Evolutionary conservation across 2,888 invertebrate genomes (phyloP), one percentile per base, ranked within the genome.

Genomic region (Nysson spinosus): DNA sequence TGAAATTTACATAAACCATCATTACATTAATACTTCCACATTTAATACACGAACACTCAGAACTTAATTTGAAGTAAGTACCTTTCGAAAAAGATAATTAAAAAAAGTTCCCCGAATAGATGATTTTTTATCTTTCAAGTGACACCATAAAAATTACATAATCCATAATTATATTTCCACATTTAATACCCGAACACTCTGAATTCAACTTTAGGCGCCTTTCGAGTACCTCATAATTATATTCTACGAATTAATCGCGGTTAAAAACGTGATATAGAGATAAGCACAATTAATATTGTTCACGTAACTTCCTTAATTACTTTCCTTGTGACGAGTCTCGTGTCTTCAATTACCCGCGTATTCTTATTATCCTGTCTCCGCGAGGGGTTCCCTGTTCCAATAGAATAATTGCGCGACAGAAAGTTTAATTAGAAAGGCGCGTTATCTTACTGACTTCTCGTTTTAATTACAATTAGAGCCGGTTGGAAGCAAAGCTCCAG

Each of bases 401-500:
- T 46, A 14, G 22, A 20, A 22, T 32, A 30, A 63, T 52, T 51
- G 28, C 17, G 51, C 30, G 51, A 42, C 32, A 35, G 35, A 14
- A 9, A 26, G 19, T 11, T 37, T 17, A 3, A 14, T 14, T n/a
- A 52, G 44, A 44, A 44, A 44, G 9, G 43, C n/a, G n/a, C 54
- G 46, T 57, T 22, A 39, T 11, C n/a, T 32, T 12, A 44, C 32
- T 69, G 62, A 69, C 57, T 58, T 24, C 56, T 57, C 52, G 46
- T 70, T 73, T 55, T 64, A 39, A 55, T 37, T 61, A 52, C 58
- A 50, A 51, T 64, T 72, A 89, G 89, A 89, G 73, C 89, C 89
- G 28, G 90, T 93, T 63, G 92, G 92, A 74, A 89, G 89, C 75
- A 92, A 92, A 88, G 89, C 90, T 62, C 93, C 93, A 68, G 89